Evolutionary conservation across 2,888 invertebrate genomes (phyloP), one percentile per base, ranked within the genome.

Genomic region (Agonopterix heracliana): DNA sequence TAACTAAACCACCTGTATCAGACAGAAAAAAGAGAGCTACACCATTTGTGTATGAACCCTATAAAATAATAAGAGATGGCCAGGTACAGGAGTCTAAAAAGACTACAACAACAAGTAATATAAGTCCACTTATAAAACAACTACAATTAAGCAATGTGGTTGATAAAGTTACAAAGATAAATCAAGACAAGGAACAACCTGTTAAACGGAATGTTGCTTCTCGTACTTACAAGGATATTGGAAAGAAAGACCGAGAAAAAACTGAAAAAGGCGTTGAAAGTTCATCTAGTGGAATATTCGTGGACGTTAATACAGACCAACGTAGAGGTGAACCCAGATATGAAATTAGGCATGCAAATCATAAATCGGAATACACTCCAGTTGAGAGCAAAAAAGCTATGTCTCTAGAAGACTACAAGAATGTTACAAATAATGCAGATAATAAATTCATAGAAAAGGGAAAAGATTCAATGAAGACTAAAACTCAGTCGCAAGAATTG

Each of bases 21-120:
- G 17, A 57, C 12, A 65, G 88, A 60, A 73, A 56, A 50, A 85
- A 71, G 61, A 65, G 89, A 55, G 72, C 78, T 11, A 55, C 77
- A 5, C 68, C 79, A 1, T 88, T 88, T 70, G 62, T 81, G 5
- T 89, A 89, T 55, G 88, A 89, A 61, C 88, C 88, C 0, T 89
- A 89, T 50, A 89, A 89, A 74, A 84, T 88, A 34, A 83, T 89
- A 45, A 76, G 73, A 61, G 86, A 87, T 45, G 72, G 72, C 17
- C 82, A 81, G 66, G 56, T 71, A 34, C 75, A 71, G 52, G 87
- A 85, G 49, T 77, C 80, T 1, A 87, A 83, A 51, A 87, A 86
- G 69, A 80, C 81, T 34, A 78, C 80, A 7, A 76, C 81, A 9
- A 68, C 71, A 3, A 71, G 76, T 52, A 85, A 84, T 53, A 71